Evolutionary conservation across 30 jellyfish, hydroid and myxozoan species (phyloP).

Genomic region (Nemopilema nomurai): DNA sequence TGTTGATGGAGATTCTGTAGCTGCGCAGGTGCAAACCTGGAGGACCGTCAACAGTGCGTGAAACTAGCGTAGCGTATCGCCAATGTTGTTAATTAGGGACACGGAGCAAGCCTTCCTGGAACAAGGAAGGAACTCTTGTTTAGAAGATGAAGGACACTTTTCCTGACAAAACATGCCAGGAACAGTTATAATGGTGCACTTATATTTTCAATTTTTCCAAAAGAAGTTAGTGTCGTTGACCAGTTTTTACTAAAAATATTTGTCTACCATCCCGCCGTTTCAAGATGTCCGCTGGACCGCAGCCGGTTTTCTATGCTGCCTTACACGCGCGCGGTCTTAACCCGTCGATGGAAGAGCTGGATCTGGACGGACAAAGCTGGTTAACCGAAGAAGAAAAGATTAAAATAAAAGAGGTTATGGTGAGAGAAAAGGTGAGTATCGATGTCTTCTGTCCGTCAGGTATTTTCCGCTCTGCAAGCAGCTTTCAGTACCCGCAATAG

Average conservation of each 20-base stretch:
- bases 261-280: neutral
- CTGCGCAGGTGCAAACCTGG: neutral
- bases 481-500: conserved; percentile 47
- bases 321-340: conserved; percentile 66
- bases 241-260: neutral
- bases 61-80: neutral
- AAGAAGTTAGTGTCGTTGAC: neutral
- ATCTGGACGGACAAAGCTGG: conserved; percentile 73
- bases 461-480: neutral
- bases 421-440: conserved; percentile 73
- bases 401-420: conserved; percentile 77
- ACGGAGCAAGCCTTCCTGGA: too few relatives aligned
- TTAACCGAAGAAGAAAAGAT: conserved; percentile 81
- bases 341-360: conserved; percentile 80
- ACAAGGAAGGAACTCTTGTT: neutral
- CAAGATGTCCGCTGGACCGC: conserved; percentile 55
- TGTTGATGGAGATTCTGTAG: neutral
- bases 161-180: too few relatives aligned
- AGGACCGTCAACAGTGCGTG: too few relatives aligned
- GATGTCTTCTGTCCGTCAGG: neutral
- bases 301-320: conserved; percentile 54
- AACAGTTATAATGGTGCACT: too few relatives aligned
- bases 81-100: neutral
- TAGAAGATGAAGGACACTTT: neutral
- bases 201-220: neutral